Percentiles rank a stretch among this genome's conserved stretches.
phyloP scores from a whole-genome alignment of 2,797 vertebrate genomes.

The Otus scops region DNA sequence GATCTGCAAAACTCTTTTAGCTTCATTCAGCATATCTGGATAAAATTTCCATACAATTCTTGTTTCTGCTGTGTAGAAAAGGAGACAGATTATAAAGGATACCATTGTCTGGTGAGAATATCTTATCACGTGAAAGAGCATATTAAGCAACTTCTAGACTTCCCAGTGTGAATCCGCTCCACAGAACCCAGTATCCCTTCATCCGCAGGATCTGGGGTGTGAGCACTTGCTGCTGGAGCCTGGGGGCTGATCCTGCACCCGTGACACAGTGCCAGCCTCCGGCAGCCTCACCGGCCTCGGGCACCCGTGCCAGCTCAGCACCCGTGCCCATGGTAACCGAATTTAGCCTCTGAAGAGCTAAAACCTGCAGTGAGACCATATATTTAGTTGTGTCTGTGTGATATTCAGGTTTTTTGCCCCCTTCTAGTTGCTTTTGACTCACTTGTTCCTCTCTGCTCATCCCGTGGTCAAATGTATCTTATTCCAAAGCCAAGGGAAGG shows the following conservation, averaged over 20 bases:
- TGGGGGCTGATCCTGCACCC: background rate
- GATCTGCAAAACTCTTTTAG: background rate
- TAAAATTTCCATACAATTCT: background rate
- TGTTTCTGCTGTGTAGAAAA: background rate
- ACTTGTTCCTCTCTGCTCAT: background rate
- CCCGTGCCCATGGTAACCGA: rapidly evolving
- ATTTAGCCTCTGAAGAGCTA: rapidly evolving
- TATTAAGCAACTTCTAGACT: background rate
- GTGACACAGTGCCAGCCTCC: rapidly evolving
- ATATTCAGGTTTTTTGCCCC: rapidly evolving
- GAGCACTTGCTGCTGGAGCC: background rate
- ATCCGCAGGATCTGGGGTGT: background rate
- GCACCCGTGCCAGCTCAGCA: rapidly evolving
- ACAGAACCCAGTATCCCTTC: background rate
- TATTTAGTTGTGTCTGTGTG: rapidly evolving
- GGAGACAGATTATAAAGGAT: background rate
- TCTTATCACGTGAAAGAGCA: background rate
- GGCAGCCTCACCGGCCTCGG: rapidly evolving
- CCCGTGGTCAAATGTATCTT: rapidly evolving
- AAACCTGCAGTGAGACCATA: rapidly evolving
- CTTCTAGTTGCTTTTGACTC: background rate
- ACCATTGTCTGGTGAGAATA: background rate
- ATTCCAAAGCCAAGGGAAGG: background rate
- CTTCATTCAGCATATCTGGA: background rate
- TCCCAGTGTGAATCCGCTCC: background rate